Evolutionary conservation across 1,140 invertebrate genomes (phyloP).

Genomic region (Nebria ingens): DNA sequence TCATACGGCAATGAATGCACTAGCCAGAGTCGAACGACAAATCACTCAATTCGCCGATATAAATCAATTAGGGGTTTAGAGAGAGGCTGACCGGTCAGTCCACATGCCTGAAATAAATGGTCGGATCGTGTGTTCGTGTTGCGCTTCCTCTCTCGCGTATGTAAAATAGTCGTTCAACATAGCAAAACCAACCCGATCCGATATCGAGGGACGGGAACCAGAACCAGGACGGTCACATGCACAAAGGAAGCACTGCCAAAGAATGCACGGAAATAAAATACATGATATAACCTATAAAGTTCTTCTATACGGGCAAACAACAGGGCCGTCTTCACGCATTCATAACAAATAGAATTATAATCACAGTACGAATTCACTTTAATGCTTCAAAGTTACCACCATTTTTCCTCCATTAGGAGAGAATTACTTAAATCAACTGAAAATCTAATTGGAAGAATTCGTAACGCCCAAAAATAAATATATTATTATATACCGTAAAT

Average conservation of each 20-base stretch:
- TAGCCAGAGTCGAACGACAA: slow-evolving; percentile 25
- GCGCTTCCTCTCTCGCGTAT: background rate
- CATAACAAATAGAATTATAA: no score
- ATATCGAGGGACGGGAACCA: no score
- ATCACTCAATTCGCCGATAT: slow-evolving; percentile 29
- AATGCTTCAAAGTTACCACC: no score
- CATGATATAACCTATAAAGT: no score
- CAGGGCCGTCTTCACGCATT: no score
- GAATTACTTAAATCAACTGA: no score
- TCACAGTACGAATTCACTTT: no score
- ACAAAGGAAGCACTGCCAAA: background rate
- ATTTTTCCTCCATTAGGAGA: no score
- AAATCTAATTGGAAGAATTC: no score
- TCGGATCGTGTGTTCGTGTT: background rate
- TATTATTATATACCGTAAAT: no score
- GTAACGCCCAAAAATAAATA: no score
- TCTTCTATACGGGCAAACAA: no score
- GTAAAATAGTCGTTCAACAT: slow-evolving; percentile 1
- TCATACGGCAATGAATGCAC: slow-evolving; percentile 21
- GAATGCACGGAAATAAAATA: background rate
- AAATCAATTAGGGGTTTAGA: slow-evolving; percentile 26
- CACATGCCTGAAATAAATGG: slow-evolving; percentile 1
- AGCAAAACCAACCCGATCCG: background rate
- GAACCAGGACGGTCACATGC: background rate
- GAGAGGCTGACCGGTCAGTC: background rate